Base-by-base conservation (phyloP, 2,113 vertebrate genomes). In the Murina feae region DNA sequence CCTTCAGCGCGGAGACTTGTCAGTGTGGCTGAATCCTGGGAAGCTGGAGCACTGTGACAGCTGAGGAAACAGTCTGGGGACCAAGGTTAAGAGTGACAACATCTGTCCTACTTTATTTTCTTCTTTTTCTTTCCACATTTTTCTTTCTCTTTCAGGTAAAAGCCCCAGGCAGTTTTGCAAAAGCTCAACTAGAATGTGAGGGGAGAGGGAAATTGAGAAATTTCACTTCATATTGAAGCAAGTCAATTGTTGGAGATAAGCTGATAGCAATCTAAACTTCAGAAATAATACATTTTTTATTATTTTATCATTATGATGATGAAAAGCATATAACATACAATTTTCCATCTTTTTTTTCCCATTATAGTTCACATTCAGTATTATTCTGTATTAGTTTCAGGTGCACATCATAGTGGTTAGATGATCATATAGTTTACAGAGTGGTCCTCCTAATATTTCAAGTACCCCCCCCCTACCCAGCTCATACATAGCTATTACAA, bases 131-230 rank as follows among this genome's bases (percentile, higher is more conserved):
- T 2, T 75, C 58, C 13, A 65, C 18, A 5, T n/a, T 47, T 51
- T 35, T 12, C 1, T 82, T 30, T 60, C n/a, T 39, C 23, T 66
- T 94, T n/a, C 20, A 42, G 28, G 28, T 44, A 44, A 30, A 72
- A 14, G 88, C 55, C 2, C 2, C 13, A 49, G 25, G 7, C 9
- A 65, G 47, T 44, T 88, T 72, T 93, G 11, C 23, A 10, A 92
- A 51, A 18, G n/a, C 44, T 90, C 23, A 71, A 20, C 37, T 85
- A 71, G 6, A 88, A 17, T 44, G 1, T 8, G 17, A 69, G 39
- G 13, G 1, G 42, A 55, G 17, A 86, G n/a, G 85, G n/a, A 93
- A 60, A 94, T 4, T 10, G 14, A 88, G 44, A 78, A 90, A 80
- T 65, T 53, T 92, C 18, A 66, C 39, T 84, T 90, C 13, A 39